Evolutionary conservation across 2,113 vertebrate genomes (phyloP).

Genomic region (Ancistrus triradiatus): DNA sequence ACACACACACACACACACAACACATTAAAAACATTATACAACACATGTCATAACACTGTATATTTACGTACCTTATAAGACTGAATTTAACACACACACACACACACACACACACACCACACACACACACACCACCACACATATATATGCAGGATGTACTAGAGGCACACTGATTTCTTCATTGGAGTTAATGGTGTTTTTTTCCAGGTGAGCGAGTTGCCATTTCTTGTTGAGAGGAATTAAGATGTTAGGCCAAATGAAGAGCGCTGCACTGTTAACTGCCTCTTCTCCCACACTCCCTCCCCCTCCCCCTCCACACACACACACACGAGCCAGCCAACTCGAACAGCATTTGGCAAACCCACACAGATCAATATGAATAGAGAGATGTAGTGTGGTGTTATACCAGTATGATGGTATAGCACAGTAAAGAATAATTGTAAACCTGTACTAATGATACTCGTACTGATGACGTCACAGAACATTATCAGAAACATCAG

Average conservation of each 20-base stretch:
- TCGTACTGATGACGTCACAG: no score
- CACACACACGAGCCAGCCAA: constrained; percentile 13
- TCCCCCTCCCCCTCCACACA: neutral
- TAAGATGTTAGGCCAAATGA: constrained; percentile 67
- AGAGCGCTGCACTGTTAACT: constrained; percentile 34
- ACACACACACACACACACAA: constrained; percentile 15
- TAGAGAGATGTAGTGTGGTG: constrained; percentile 32
- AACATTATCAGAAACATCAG: no score
- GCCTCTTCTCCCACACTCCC: constrained; percentile 17
- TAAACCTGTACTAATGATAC: neutral
- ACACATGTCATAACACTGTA: no score
- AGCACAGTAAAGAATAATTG: neutral
- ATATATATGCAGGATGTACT: no score
- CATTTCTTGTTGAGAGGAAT: constrained; percentile 78
- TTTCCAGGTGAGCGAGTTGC: constrained; percentile 82
- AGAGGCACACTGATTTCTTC: constrained; percentile 63
- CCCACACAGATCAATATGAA: constrained; percentile 60
- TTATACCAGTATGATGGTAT: neutral
- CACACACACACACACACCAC: constrained; percentile 16
- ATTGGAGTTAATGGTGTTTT: constrained; percentile 78
- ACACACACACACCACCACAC: constrained; percentile 1
- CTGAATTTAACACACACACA: neutral
- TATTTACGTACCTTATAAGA: no score
- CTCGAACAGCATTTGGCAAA: constrained; percentile 36
- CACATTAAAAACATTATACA: no score